phyloP scores from a whole-genome alignment of 2,113 vertebrate species.

The Pelecanoides urinatrix region DNA sequence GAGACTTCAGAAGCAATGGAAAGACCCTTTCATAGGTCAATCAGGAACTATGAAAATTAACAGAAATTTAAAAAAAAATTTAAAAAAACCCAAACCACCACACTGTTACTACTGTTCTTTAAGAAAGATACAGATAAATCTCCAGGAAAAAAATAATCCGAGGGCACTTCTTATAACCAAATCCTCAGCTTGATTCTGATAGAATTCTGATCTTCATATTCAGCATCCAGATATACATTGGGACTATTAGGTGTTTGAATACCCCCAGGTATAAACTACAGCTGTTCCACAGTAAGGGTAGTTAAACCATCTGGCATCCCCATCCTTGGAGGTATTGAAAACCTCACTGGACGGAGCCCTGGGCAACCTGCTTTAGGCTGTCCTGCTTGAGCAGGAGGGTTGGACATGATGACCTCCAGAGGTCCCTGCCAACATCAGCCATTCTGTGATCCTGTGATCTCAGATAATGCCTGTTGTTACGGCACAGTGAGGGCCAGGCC shows the following conservation, averaged over 20 bases:
- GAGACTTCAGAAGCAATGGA: not conserved
- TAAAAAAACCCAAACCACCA: not conserved
- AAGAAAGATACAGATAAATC: not conserved
- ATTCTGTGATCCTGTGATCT: not conserved
- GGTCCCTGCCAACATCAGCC: not conserved
- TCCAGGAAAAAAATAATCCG: not conserved
- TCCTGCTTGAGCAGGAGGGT: too few relatives aligned
- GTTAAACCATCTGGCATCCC: not conserved
- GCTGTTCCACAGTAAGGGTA: not conserved
- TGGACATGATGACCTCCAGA: not conserved
- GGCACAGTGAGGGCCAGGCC: accelerated
- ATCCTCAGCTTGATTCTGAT: not conserved
- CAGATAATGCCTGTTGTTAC: accelerated
- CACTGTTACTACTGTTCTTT: not conserved
- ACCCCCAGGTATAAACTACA: not conserved
- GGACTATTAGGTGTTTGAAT: not conserved
- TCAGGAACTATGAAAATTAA: not conserved
- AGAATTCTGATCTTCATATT: not conserved
- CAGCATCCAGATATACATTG: not conserved
- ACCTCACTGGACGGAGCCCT: accelerated
- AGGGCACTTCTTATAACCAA: not conserved
- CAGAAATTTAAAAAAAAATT: not conserved
- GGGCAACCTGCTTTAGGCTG: not conserved
- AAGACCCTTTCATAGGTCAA: not conserved
- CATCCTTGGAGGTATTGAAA: not conserved